Base-by-base conservation (phyloP, 2,888 invertebrate genomes). In the Chymomyza caudatula region DNA sequence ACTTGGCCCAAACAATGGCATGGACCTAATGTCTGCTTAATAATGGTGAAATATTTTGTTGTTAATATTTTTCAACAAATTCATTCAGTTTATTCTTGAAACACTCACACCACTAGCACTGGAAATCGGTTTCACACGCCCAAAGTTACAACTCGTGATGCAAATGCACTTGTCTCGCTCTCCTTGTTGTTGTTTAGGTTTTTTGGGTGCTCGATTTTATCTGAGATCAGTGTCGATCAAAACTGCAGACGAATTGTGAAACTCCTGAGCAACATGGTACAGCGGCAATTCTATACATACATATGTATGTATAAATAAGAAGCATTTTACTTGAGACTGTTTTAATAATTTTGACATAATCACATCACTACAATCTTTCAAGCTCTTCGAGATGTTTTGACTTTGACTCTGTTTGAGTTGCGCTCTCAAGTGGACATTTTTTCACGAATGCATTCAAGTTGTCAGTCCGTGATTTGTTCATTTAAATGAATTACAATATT, bases 291-390 rank as follows among this genome's bases (percentile, higher is more conserved):
- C 19, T 60, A 22, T 22, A 53, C 20, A 23, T 25, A 29, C 25
- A 51, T 59, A 3, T 37, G 59, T 51, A 51, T 51, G 19, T 5
- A 23, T 55, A 47, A 47, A 37, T 25, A 22, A 51, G 52, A 29
- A 47, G 49, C 19, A 17, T 17, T 29, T 17, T 37, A 63, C 67
- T 70, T 68, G 67, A 86, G 82, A 85, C 82, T 83, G 82, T 85
- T 83, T 83, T 83, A 83, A 83, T 83, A 83, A 83, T 86, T 83
- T 83, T 86, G 82, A 83, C 87, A 69, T 83, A 83, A 83, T 83
- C 82, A 83, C 85, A 85, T 85, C 86, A 86, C 82, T 79, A 71
- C 80, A 75, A 83, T 86, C 82, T 83, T 60, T 72, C 62, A 58
- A 70, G 72, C 15, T 6, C 15, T 61, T 62, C 51, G 22, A 25